A percentile compares a stretch with the other conserved stretches of the same genome.
Evolutionary conservation across 2,113 vertebrate genomes (phyloP).

Genomic region (Salvelinus sp.): DNA sequence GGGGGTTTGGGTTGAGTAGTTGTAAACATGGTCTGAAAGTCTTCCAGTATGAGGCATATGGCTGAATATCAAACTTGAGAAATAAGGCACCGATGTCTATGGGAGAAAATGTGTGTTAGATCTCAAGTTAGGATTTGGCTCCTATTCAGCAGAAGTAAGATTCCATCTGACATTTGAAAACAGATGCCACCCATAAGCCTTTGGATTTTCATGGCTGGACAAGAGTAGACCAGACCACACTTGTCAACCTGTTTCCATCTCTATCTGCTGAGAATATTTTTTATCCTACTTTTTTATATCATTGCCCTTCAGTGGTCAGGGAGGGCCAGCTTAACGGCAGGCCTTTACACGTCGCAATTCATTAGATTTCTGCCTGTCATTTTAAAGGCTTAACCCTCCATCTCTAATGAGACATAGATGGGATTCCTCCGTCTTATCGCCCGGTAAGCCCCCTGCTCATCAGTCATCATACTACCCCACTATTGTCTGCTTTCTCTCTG

Average conservation of each 20-base stretch:
- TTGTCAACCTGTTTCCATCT: neutral
- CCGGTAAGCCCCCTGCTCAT: neutral
- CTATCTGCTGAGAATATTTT: no score
- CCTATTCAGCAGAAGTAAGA: no score
- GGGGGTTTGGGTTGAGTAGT: neutral
- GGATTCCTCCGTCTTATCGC: slow-evolving; percentile 2
- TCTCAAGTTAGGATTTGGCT: no score
- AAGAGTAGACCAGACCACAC: neutral
- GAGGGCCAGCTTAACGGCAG: neutral
- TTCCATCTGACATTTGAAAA: no score
- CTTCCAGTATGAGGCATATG: no score
- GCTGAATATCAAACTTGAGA: no score
- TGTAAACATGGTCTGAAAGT: neutral
- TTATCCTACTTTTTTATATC: neutral
- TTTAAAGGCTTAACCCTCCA: neutral
- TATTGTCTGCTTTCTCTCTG: neutral
- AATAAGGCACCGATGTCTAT: no score
- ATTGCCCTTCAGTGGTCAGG: neutral
- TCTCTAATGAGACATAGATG: slow-evolving; percentile 14
- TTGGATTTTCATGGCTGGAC: neutral
- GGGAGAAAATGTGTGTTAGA: no score
- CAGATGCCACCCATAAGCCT: neutral
- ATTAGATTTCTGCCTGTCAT: neutral
- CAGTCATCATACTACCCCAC: neutral
- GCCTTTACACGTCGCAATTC: neutral